phyloP scores from a whole-genome alignment of 2,888 invertebrate species.

The Stenchaetothrips biformis region DNA sequence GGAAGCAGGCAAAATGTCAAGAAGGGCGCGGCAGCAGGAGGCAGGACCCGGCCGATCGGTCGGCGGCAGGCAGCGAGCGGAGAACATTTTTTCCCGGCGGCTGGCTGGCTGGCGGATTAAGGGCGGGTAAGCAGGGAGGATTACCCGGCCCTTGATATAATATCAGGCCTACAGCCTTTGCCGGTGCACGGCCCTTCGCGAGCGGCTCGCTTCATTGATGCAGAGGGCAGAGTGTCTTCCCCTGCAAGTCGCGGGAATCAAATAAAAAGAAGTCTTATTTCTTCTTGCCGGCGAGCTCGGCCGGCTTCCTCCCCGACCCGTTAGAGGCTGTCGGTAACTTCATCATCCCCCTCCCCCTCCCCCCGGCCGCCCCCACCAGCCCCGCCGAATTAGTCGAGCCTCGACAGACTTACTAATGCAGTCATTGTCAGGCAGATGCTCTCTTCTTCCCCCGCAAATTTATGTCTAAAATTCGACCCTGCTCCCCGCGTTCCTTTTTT shows the following conservation, averaged over 20 bases:
- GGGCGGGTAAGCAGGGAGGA: too few relatives aligned
- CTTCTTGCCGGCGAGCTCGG: neutral
- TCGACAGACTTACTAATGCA: slow-evolving; percentile 23
- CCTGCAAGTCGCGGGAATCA: neutral
- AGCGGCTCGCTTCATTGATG: too few relatives aligned
- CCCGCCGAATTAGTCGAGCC: slow-evolving; percentile 10
- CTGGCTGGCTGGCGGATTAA: too few relatives aligned
- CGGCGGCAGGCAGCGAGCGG: too few relatives aligned
- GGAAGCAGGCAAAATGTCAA: too few relatives aligned
- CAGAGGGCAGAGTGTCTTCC: neutral
- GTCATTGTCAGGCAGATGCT: slow-evolving; percentile 20
- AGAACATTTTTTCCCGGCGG: too few relatives aligned
- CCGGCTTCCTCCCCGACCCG: neutral
- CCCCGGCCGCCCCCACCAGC: neutral
- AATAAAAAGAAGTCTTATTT: slow-evolving; percentile 9
- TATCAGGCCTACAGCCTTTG: too few relatives aligned
- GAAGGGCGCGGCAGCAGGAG: too few relatives aligned
- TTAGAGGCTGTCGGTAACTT: neutral
- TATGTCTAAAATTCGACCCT: slow-evolving; percentile 1
- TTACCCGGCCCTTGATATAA: too few relatives aligned
- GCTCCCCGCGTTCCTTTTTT: too few relatives aligned
- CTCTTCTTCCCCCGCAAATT: slow-evolving; percentile 16
- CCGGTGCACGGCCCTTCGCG: too few relatives aligned
- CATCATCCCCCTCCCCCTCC: neutral
- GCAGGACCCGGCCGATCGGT: too few relatives aligned